Base-by-base conservation (phyloP, 2,888 invertebrate genomes). In the Lasiommata megera region DNA sequence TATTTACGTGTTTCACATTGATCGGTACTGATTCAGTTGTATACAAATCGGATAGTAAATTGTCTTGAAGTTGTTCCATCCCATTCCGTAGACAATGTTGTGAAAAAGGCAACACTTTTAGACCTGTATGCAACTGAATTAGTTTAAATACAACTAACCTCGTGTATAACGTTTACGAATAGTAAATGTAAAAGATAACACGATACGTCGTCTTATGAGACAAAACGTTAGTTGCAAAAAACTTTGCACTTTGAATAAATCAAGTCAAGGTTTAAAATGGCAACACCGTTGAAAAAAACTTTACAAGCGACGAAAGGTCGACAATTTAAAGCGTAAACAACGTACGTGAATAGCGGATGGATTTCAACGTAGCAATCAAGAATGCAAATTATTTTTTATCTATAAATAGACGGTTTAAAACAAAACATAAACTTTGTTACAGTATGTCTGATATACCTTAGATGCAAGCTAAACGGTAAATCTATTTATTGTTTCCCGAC, bases 161-260 rank as follows among this genome's bases (percentile, higher is more conserved):
- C 28, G 50, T 50, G 50, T 50, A 14, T n/a, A 38, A 37, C 50
- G 37, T 50, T 50, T 50, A 50, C 38, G 28, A 14, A 9, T 6
- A 16, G 50, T 50, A 50, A 50, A 50, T 50, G 50, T 50, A 14
- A 37, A 50, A 37, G 7, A 50, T 12, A 14, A 38, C 50, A 50
- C 12, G 28, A 37, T 23, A 12, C 1, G 3, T 47, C 11, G 34
- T 31, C 7, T 47, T 43, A 6, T 43, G n/a, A 8, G 2, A 9
- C 3, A 28, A 29, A n/a, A 23, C 12, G 28, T 0, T 44, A 28
- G 28, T 28, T 14, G 23, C 43, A 43, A 18, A n/a, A 43, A 40
- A 18, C 16, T 38, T 16, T 16, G 1, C 7, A 17, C 2, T 9
- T 0, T 9, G 9, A 38, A 16, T 17, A 17, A n/a, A 11, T 17